Evolutionary conservation across 2,113 vertebrate genomes (phyloP), one percentile per base, ranked within the genome.

Genomic region (Ibidorhyncha struthersii): DNA sequence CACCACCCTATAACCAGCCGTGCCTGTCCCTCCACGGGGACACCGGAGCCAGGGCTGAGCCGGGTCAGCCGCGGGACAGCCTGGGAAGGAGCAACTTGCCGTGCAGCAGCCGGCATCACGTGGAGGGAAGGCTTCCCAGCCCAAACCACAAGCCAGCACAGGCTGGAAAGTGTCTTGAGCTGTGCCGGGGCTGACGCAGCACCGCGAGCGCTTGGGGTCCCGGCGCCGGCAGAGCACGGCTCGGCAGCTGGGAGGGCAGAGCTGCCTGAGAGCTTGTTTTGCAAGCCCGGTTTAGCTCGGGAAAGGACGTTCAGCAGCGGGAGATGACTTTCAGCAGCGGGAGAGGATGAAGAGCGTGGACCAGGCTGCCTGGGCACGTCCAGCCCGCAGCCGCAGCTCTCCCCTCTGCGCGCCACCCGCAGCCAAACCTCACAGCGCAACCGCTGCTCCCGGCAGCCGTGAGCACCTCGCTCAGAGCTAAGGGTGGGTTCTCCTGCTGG

Each of bases 381-480:
- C 71, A 55, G 59, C 38, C 49, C 12, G 49, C 49, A 5, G 49
- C 22, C 41, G 67, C 72, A 52, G 66, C 66, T 52, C 43, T 22
- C 10, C 53, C 17, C 29, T 19, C 53, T 15, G 49, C 49, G 49
- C 22, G 22, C 49, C 49, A 22, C 49, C 10, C 49, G 49, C 11
- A 23, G 78, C 41, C 65, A 19, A 43, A 38, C 47, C 30, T 25
- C 5, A 16, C 50, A 13, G 55, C 23, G 55, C 38, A 20, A 12
- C 25, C 5, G 1, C 74, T 65, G 36, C 13, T 40, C 58, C 36
- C 40, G 0, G 10, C 30, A 26, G 26, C 62, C 5, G 23, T 0
- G 20, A 88, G 6, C 62, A 10, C 8, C 36, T 45, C 30, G 2
- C 22, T 30, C 47, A 27, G 14, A 41, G 49, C 49, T 2, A 5